Evolutionary conservation across 2,888 invertebrate species (phyloP).

Genomic region (Vannuccia rotundouncinata): DNA sequence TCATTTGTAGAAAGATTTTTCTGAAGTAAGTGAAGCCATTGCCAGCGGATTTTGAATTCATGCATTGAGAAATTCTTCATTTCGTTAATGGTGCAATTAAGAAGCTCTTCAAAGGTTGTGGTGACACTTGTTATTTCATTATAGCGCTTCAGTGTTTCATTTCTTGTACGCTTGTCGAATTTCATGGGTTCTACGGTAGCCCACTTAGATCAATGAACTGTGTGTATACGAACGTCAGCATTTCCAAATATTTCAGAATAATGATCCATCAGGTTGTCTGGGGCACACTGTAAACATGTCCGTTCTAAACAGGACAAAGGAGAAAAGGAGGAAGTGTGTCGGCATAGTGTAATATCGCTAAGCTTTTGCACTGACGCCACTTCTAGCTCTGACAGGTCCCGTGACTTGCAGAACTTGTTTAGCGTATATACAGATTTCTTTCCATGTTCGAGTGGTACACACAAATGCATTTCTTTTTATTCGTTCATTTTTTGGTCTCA

Average conservation of each 20-base stretch:
- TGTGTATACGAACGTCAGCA: not conserved
- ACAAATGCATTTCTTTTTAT: not conserved
- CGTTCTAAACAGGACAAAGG: not conserved
- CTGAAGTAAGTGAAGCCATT: not conserved
- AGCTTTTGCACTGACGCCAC: slow-evolving; percentile 11
- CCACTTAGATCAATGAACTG: not conserved
- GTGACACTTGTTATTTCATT: not conserved
- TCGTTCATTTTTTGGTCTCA: slow-evolving; percentile 23
- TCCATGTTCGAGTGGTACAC: slow-evolving; percentile 19
- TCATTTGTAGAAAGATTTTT: not conserved
- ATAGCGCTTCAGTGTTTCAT: not conserved
- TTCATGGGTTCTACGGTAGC: not conserved
- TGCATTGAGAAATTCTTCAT: not conserved
- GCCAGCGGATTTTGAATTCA: not conserved
- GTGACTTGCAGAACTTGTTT: slow-evolving; percentile 17
- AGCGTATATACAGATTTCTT: slow-evolving; percentile 19
- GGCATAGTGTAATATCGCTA: not conserved
- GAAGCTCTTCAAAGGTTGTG: not conserved
- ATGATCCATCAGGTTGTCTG: not conserved
- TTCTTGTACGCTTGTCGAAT: not conserved
- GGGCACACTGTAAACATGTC: not conserved
- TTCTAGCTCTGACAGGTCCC: not conserved
- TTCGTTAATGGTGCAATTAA: not conserved
- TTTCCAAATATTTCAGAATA: not conserved
- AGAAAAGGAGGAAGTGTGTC: slow-evolving; percentile 5